Evolutionary conservation across 2,888 invertebrate species (phyloP).

Genomic region (Rhopalosiphum nymphaeae): DNA sequence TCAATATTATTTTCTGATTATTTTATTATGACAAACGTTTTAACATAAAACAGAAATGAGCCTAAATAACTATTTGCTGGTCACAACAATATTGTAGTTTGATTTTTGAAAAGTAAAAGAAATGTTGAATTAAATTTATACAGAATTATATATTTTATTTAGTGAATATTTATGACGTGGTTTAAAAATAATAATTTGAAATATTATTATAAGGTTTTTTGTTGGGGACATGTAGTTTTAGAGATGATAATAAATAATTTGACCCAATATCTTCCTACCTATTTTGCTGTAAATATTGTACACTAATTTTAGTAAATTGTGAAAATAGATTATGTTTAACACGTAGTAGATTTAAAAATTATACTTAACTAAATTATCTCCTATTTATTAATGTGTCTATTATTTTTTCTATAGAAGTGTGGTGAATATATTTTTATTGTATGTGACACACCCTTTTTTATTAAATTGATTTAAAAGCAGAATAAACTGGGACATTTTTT

Average conservation of each 20-base stretch:
- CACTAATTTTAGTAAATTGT: not conserved
- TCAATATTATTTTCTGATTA: not conserved
- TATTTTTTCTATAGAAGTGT: not conserved
- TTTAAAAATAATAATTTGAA: not conserved
- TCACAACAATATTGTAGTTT: too few relatives aligned
- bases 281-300: not conserved
- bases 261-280: not conserved
- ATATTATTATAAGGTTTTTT: not conserved
- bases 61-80: too few relatives aligned
- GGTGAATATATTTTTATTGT: not conserved
- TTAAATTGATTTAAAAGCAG: not conserved
- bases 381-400: not conserved
- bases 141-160: too few relatives aligned
- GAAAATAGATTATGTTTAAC: not conserved
- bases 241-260: not conserved
- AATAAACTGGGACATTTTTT: not conserved
- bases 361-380: not conserved
- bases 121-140: too few relatives aligned
- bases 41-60: not conserved
- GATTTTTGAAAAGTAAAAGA: too few relatives aligned
- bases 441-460: not conserved
- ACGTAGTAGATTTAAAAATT: not conserved
- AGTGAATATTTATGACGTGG: not conserved
- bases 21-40: not conserved
- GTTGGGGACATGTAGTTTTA: not conserved